Base-by-base conservation (phyloP, 2,888 invertebrate species). In the Mantis religiosa region DNA sequence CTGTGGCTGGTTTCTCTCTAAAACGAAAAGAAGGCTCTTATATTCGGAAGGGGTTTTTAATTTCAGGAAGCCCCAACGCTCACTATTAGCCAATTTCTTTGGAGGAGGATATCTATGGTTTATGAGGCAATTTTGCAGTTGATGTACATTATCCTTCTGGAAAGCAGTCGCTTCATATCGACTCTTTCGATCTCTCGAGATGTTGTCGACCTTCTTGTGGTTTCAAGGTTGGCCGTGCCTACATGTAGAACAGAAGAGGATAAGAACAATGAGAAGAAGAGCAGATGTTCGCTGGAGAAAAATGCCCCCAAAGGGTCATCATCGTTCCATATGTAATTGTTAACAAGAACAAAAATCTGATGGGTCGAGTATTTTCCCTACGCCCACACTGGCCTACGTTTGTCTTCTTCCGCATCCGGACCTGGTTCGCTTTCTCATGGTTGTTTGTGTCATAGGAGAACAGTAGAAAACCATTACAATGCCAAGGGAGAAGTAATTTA, bases 11-110 rank as follows among this genome's bases (percentile, higher is more conserved):
- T 71, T 71, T 71, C 15, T 71, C 15, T 71, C 54, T 71, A 71
- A 71, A 71, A 71, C 15, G 54, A 71, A 25, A 71, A 15, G 15
- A 25, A 71, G 54, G 20, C 54, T 20, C 20, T 71, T 71, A 71
- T 14, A 71, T 71, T 71, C 54, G 54, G 54, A 71, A 71, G 54
- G 54, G 54, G 54, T 30, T 30, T n/a, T 85, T 82, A 82, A 87
- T 87, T 87, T 87, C 28, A 87, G 87, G 87, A 87, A 87, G 87
- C 71, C 25, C 34, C 41, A 30, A 82, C n/a, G 27, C 30, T 84
- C 25, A 87, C 27, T 34, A 87, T 87, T 25, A 34, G 82, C 87
- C 82, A 87, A 82, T 87, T 71, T 87, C 82, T 87, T 82, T 71
- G 82, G 14, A 81, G 25, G 47, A 28, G 25, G 30, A 41, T 28